These are phyloP conservation scores for Prionace glauca DNA, from an alignment of 2,797 vertebrate genomes.

Conservation along the genomic window DNA sequence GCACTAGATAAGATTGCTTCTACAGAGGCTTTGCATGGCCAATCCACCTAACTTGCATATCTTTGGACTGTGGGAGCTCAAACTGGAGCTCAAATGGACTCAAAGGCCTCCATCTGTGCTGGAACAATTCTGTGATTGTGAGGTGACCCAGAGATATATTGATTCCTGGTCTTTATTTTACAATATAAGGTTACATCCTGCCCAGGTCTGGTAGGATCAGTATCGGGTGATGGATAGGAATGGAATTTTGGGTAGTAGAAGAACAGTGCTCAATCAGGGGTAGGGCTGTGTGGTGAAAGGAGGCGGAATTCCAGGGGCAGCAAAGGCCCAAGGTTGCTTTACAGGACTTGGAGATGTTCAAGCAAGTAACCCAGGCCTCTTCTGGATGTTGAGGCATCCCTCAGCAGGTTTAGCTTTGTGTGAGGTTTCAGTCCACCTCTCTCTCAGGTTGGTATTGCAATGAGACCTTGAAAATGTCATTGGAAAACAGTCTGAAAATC, in stretches of 20 bases:
- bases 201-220: not conserved
- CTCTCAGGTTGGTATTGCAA: not conserved
- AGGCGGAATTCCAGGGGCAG: not conserved
- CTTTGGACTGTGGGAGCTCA: too few species aligned
- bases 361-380: not conserved
- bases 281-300: not conserved
- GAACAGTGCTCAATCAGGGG: not conserved
- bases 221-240: not conserved
- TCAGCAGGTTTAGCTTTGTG: not conserved
- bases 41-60: too few species aligned
- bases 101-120: too few species aligned
- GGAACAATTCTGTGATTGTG: too few species aligned
- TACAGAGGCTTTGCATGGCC: too few species aligned
- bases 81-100: too few species aligned
- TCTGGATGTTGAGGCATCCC: not conserved
- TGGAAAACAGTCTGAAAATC: not conserved
- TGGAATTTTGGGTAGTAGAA: not conserved
- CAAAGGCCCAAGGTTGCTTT: not conserved
- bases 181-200: too few species aligned
- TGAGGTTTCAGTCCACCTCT: not conserved
- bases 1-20: too few species aligned
- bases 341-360: not conserved
- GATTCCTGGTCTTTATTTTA: too few species aligned
- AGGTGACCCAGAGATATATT: too few species aligned
- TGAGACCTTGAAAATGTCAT: not conserved